phyloP scores from a whole-genome alignment of 1,140 invertebrate species.

The Drosophila pseudoananassae region DNA sequence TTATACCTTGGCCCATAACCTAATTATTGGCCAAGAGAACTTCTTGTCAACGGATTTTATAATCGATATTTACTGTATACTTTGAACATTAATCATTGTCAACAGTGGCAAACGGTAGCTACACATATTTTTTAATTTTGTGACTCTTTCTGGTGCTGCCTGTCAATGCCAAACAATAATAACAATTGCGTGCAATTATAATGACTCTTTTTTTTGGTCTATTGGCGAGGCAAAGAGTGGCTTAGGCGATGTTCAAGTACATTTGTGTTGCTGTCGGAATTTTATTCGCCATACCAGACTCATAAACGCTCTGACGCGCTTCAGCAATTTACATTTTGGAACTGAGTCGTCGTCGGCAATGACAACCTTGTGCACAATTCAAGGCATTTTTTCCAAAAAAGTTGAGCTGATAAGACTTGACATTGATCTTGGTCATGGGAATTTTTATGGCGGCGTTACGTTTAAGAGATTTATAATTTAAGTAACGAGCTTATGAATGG shows the following conservation, averaged over 20 bases:
- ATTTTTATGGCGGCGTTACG: slow-evolving; percentile 7
- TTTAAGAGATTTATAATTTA: not conserved
- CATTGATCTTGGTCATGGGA: slow-evolving; percentile 42
- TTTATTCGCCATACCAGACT: slow-evolving; percentile 55
- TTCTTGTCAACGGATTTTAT: not conserved
- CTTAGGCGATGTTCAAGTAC: slow-evolving; percentile 70
- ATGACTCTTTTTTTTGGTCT: slow-evolving; percentile 52
- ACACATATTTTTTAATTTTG: slow-evolving; percentile 25
- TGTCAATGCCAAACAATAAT: slow-evolving; percentile 65
- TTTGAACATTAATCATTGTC: slow-evolving; percentile 49
- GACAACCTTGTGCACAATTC: slow-evolving; percentile 43
- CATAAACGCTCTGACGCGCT: slow-evolving; percentile 72
- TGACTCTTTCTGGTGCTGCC: slow-evolving; percentile 22
- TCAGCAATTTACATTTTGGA: slow-evolving; percentile 72
- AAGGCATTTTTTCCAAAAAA: slow-evolving; percentile 25
- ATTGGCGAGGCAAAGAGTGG: slow-evolving; percentile 53
- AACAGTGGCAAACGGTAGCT: slow-evolving; percentile 25
- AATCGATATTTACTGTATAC: not conserved
- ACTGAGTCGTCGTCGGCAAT: not conserved
- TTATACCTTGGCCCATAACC: not conserved
- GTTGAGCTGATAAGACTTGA: slow-evolving; percentile 51
- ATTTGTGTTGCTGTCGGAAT: slow-evolving; percentile 33
- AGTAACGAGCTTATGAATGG: not conserved
- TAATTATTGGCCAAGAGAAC: not conserved
- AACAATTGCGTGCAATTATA: slow-evolving; percentile 73